Evolutionary conservation across 2,113 vertebrate species (phyloP), one percentile per base, ranked within the genome.

Genomic region (Ivindomyrus marchei): DNA sequence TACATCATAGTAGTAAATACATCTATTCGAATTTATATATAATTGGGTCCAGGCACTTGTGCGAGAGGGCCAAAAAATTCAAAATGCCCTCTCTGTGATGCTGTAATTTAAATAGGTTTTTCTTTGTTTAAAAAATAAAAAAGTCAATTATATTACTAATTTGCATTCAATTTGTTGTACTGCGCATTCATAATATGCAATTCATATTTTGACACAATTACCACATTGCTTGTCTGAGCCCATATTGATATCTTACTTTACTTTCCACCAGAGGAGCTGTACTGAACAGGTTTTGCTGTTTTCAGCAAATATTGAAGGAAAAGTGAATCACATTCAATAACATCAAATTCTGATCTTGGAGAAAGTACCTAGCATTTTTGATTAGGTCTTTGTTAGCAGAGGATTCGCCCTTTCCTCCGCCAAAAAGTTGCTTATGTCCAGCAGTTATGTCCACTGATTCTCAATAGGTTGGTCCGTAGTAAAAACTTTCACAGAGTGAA

Each of bases 261-360:
- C 45, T 85, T 47, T 85, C 39, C 45, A 13, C 21, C 21, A 85
- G 42, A 47, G 42, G 8, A 85, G 45, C 45, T 85, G 83, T n/a
- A n/a, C 83, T 45, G 17, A 85, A 85, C 83, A 46, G 83, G 17
- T 45, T 46, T 85, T 47, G 27, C 62, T 70, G 24, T 46, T 47
- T 24, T 85, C 36, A 85, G 83, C 36, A 85, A 47, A 10, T 47
- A n/a, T 83, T 39, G 77, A 83, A 24, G 45, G 8, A 47, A 85
- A 85, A 85, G 45, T 85, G 83, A 85, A 85, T 85, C 39, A 85
- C 21, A 85, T 85, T 47, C 39, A 85, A 85, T 42, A 39, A 42
- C 36, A 42, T 80, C 13, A 80, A 80, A 42, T 39, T 85, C 83
- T 47, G 21, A 42, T 24, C 45, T 85, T n/a, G 21, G 83, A 7